Evolutionary conservation across 2,888 invertebrate species (phyloP), one percentile per base, ranked within the genome.

Genomic region (Strigamia transsilvanica): DNA sequence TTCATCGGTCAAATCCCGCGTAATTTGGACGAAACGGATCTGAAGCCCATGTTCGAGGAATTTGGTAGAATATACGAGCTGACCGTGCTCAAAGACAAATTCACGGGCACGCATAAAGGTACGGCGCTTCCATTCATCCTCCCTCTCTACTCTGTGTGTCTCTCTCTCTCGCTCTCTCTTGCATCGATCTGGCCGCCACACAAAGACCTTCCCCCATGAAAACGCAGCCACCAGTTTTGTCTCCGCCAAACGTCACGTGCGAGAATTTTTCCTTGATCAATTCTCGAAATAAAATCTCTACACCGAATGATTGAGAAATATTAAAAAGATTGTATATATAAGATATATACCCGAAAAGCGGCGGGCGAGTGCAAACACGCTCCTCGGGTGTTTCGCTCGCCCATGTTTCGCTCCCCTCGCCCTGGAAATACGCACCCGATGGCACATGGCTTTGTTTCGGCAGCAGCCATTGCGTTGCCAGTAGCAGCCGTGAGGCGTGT

Each of bases 41-140:
- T 97, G 38, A 90, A 95, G 81, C 96, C 96, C 46, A 93, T 97
- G 91, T 96, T 97, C 88, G 96, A 96, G 88, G 93, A 95, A 88
- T 97, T 94, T 86, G 96, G 97, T 82, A 94, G 94, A 88, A 96
- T 97, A 87, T 96, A 95, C 89, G 97, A 97, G 91, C 93, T 97
- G 87, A 95, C 96, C 84, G 94, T 97, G 83, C 92, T 97, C 85
- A 96, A 96, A 91, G 97, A 97, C 89, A 95, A 96, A 88, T 94
- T 94, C 90, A 97, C 96, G 83, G 97, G 97, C 84, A 94, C 96
- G 93, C 97, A 97, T 89, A 97, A 97, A 93, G 96, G 96, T 94
- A 87, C 88, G 77, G 34, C 38, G 77, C 77, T 77, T 32, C 38
- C 77, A 34, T 38, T 77, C 77, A 34, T 32, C 38, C 77, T 77